A percentile compares a stretch with the other conserved stretches of the same genome.
phyloP scores from a whole-genome alignment of 35 echinoderm and acorn worm genomes.

The Anneissia japonica region DNA sequence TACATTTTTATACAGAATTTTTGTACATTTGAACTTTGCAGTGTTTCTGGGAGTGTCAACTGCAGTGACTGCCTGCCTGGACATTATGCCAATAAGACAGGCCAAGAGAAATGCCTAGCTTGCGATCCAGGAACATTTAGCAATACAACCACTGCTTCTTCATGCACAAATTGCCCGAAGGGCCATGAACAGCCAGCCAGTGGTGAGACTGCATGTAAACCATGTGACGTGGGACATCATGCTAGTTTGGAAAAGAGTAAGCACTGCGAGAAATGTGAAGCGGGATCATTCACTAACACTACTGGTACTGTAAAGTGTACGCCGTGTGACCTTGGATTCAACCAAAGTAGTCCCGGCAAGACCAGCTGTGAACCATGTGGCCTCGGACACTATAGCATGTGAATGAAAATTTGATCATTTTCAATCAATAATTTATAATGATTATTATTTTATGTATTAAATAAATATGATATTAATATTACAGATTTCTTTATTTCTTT shows the following conservation, averaged over 20 bases:
- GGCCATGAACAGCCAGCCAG: constrained; percentile 11
- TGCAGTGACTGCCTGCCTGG: constrained; percentile 13
- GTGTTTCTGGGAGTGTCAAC: background rate
- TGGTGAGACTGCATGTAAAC: background rate
- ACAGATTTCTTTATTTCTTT: too few species aligned
- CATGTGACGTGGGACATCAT: constrained; percentile 27
- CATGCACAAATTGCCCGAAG: constrained; percentile 1
- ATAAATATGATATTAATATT: too few species aligned
- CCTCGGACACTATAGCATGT: background rate
- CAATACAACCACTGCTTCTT: constrained; percentile 16
- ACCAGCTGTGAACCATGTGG: background rate
- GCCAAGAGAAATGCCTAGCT: background rate
- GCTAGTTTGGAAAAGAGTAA: background rate
- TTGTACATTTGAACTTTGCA: background rate
- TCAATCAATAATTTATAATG: too few species aligned
- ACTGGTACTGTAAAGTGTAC: constrained; percentile 30
- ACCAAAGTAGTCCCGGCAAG: constrained; percentile 8
- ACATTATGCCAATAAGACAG: constrained; percentile 24
- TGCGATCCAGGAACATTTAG: constrained; percentile 13
- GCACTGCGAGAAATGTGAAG: constrained; percentile 10
- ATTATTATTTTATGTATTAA: too few species aligned
- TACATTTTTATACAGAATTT: background rate
- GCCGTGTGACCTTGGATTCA: constrained; percentile 15
- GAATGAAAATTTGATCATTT: background rate
- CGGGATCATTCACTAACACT: constrained; percentile 25